Evolutionary conservation across 2,888 invertebrate species (phyloP).

Genomic region (Temnothorax rugatulus): DNA sequence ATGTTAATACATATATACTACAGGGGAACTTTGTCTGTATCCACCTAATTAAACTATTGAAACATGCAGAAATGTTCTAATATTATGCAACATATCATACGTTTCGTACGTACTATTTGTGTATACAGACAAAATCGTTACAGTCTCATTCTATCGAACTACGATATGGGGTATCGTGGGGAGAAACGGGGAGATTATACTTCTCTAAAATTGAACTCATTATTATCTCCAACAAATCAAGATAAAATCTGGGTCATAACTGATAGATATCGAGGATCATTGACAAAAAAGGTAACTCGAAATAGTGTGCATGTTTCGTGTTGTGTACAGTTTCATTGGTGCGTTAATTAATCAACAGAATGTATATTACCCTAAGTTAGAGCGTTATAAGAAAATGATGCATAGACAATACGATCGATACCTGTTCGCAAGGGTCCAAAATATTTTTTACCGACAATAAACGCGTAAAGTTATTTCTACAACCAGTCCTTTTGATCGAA

Average conservation of each 20-base stretch:
- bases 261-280: slow-evolving; percentile 66
- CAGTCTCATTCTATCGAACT: slow-evolving; percentile 57
- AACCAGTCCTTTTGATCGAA: slow-evolving; percentile 14
- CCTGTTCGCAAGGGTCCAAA: slow-evolving; percentile 73
- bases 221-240: slow-evolving; percentile 73
- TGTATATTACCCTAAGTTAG: slow-evolving; percentile 64
- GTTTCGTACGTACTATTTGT: slow-evolving; percentile 39
- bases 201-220: slow-evolving; percentile 70
- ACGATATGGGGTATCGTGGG: slow-evolving; percentile 59
- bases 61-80: slow-evolving; percentile 42
- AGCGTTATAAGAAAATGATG: slow-evolving; percentile 72
- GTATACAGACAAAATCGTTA: slow-evolving; percentile 70
- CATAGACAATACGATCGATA: slow-evolving; percentile 79
- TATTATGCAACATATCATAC: slow-evolving; percentile 46
- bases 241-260: slow-evolving; percentile 71
- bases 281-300: slow-evolving; percentile 72
- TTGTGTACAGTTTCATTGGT: slow-evolving; percentile 82
- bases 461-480: slow-evolving; percentile 44
- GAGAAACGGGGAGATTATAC: slow-evolving; percentile 60
- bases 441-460: slow-evolving; percentile 42
- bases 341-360: slow-evolving; percentile 62
- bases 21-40: slow-evolving; percentile 65
- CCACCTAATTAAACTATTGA: slow-evolving; percentile 42
- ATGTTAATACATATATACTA: slow-evolving; percentile 65
- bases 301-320: slow-evolving; percentile 83